Conservation (phyloP, 2,888 invertebrate species). For the Sesamia inferens region DNA sequence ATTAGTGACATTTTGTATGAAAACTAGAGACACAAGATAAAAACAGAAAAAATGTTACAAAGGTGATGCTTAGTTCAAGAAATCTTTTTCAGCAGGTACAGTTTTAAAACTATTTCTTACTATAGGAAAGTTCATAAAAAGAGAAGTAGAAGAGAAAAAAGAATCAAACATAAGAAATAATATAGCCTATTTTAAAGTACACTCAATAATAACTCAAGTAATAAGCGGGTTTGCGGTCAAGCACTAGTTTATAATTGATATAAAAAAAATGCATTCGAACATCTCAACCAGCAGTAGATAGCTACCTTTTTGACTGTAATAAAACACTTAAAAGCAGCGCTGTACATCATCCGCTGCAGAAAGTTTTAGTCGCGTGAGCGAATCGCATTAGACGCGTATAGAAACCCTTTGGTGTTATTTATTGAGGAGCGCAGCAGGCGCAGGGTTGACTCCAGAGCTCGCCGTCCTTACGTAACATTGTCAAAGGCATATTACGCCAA, state of each 20-base stretch:
- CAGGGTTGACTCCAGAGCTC: slow-evolving; percentile 66
- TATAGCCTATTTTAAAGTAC: not conserved
- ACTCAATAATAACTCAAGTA: not conserved
- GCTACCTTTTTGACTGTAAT: not conserved
- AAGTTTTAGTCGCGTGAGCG: slow-evolving; percentile 82
- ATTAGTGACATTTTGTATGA: slow-evolving; percentile 7
- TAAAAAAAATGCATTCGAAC: not conserved
- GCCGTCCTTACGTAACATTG: slow-evolving; percentile 65
- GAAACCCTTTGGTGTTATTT: slow-evolving; percentile 87
- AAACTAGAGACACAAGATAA: not conserved
- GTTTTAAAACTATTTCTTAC: too few species aligned
- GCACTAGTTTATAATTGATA: too few species aligned
- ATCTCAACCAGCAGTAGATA: not conserved
- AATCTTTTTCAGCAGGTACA: too few species aligned
- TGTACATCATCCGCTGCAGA: slow-evolving; percentile 71
- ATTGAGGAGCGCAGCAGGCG: slow-evolving; percentile 78
- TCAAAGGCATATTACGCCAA: slow-evolving; percentile 67
- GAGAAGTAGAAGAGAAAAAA: too few species aligned
- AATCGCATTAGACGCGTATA: slow-evolving; percentile 78
- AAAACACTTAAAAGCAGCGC: slow-evolving; percentile 32
- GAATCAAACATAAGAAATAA: too few species aligned
- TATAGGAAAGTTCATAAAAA: too few species aligned
- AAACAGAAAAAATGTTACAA: too few species aligned
- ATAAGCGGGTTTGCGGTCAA: too few species aligned
- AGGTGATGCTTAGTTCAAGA: too few species aligned